Evolutionary conservation across 1,140 invertebrate genomes (phyloP).

Genomic region (Lutraria rhynchaena): DNA sequence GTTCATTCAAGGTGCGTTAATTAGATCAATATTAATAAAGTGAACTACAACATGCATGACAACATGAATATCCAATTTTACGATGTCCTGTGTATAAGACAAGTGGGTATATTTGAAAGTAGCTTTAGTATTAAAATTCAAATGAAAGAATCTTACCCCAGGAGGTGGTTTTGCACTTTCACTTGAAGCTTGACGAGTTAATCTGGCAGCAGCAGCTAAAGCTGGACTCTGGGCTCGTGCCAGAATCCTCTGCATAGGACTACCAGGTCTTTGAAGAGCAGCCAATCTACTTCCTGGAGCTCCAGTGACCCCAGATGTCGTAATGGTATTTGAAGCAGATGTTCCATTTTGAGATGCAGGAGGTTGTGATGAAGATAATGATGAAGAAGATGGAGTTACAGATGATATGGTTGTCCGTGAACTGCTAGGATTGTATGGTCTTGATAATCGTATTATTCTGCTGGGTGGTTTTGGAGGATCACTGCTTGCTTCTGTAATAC

Average conservation of each 20-base stretch:
- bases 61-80: no score
- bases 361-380: neutral
- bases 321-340: neutral
- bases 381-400: neutral
- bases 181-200: constrained; percentile 19
- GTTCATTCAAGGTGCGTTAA: no score
- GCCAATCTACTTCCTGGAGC: constrained; percentile 51
- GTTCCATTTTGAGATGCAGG: neutral
- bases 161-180: neutral
- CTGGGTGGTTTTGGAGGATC: constrained; percentile 27
- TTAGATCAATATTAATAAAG: no score
- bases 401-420: constrained; percentile 1
- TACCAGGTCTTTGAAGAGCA: constrained; percentile 57
- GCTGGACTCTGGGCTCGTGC: constrained; percentile 47
- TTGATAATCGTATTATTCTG: constrained; percentile 39
- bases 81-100: no score
- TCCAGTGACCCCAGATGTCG: neutral
- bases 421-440: constrained; percentile 29
- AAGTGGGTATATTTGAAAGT: no score
- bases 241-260: constrained; percentile 52
- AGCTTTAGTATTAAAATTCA: no score
- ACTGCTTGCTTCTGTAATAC: no score
- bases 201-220: constrained; percentile 29
- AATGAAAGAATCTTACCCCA: constrained; percentile 10
- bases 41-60: no score